Conservation (phyloP, 2,797 vertebrate genomes). For the Podarcis siculus region DNA sequence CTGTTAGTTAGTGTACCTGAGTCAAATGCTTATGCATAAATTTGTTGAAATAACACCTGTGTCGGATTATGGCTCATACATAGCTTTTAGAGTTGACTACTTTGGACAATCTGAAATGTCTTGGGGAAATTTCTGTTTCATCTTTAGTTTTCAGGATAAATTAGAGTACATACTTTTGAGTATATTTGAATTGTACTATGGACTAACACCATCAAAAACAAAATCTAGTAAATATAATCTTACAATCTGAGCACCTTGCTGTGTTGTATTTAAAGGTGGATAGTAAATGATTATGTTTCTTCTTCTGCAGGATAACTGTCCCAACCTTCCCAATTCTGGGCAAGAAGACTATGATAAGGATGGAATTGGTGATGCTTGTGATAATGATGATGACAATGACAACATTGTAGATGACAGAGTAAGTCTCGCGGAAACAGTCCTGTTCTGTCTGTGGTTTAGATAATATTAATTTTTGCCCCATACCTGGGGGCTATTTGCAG, state of each 20-base stretch:
- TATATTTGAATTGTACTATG: neutral
- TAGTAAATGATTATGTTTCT: neutral
- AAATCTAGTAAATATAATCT: neutral
- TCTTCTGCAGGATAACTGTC: slow-evolving; percentile 93
- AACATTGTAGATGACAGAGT: slow-evolving; percentile 94
- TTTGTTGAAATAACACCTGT: neutral
- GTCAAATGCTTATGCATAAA: neutral
- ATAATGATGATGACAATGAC: slow-evolving; percentile 95
- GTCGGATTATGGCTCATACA: neutral
- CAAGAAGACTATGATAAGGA: slow-evolving; percentile 99
- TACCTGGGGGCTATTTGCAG: slow-evolving; percentile 32
- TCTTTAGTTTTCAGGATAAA: neutral
- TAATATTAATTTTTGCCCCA: neutral
- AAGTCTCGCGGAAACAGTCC: slow-evolving; percentile 68
- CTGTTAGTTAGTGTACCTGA: neutral
- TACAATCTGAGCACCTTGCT: neutral
- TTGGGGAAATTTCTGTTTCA: neutral
- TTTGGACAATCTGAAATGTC: neutral
- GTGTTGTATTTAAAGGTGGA: neutral
- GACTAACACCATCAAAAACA: neutral
- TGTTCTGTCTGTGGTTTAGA: slow-evolving; percentile 3
- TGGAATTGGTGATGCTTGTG: slow-evolving; percentile 95
- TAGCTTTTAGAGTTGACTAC: slow-evolving; percentile 10
- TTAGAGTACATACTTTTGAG: neutral
- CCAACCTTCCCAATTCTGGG: slow-evolving; percentile 97